A percentile compares a stretch with the other conserved stretches of the same genome.
These are phyloP conservation scores for Acholoe squamosa DNA, from an alignment of 2,888 invertebrate species.

Conservation along the genomic window DNA sequence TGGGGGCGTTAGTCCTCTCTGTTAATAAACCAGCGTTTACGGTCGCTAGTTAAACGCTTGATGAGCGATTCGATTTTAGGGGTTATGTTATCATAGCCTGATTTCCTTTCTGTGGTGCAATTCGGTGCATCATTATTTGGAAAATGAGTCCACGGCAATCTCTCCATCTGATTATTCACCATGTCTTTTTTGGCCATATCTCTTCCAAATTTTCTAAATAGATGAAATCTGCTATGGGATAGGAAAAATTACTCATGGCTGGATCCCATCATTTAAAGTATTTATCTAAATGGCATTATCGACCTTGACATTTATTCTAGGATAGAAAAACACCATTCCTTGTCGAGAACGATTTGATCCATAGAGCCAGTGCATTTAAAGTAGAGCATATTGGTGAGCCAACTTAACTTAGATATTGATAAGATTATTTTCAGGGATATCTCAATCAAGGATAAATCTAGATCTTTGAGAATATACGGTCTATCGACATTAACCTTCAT, in stretches of 20 bases:
- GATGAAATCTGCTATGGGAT: background rate
- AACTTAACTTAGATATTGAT: too few relatives aligned
- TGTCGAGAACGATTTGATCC: too few relatives aligned
- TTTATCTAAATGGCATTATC: background rate
- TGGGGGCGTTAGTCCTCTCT: background rate
- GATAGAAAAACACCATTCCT: too few relatives aligned
- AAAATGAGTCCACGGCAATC: background rate
- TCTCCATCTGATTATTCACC: constrained; percentile 33
- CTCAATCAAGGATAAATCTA: too few relatives aligned
- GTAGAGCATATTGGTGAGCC: too few relatives aligned
- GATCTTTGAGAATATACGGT: too few relatives aligned
- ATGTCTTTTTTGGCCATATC: background rate
- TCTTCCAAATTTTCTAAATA: background rate
- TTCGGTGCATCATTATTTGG: constrained; percentile 5
- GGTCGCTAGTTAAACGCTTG: constrained; percentile 42
- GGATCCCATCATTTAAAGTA: background rate
- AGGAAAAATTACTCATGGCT: background rate
- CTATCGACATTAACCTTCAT: background rate
- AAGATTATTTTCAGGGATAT: too few relatives aligned
- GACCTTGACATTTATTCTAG: too few relatives aligned
- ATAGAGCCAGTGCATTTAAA: too few relatives aligned
- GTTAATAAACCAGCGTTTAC: constrained; percentile 31
- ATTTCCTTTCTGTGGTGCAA: background rate
- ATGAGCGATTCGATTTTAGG: constrained; percentile 39
- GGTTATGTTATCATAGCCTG: constrained; percentile 50